Evolutionary conservation across 2,113 vertebrate genomes (phyloP), one percentile per base, ranked within the genome.

Genomic region (Gobio gobio): DNA sequence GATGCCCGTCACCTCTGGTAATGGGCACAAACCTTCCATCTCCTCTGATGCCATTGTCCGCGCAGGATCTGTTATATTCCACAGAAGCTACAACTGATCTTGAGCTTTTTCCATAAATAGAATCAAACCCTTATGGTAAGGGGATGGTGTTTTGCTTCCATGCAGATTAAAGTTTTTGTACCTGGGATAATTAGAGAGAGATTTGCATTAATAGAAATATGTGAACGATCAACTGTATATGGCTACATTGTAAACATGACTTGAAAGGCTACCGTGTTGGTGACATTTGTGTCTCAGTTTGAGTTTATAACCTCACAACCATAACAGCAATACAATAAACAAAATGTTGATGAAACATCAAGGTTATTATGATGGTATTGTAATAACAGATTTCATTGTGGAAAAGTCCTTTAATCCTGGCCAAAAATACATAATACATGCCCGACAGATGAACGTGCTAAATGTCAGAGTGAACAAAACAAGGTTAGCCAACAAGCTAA

Each of bases 1-100:
- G 73, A 99, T 95, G 75, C 95, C 92, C 0, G 94, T 92, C 93
- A 98, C 92, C 73, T 96, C 94, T 0, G 96, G 93, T 74, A 99
- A 93, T 5, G 96, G 93, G 20, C 97, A 98, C 90, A 92, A 94
- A 1, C 93, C 90, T 45, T 96, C 91, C 89, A 97, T 97, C 16
- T 97, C 97, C 74, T 97, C 97, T 29, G 95, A 84, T 85, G 94
- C 93, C 84, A 97, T 86, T 59, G 94, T 93, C 29, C 93, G 10
- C 63, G 56, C 13, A n/a, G 24, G 5, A 77, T n/a, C 54, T 6
- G 56, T 78, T 26, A 51, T 58, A 14, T 26, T 54, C 49, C 24
- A 78, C 91, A 47, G 33, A 63, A 63, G 78, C 58, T 49, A 29
- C 49, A 20, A 22, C 94, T 14, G 95, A 91, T 68, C 95, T 89